These are phyloP conservation scores for Syritta pipiens DNA, from an alignment of 2,888 invertebrate genomes.

Conservation along the genomic window DNA sequence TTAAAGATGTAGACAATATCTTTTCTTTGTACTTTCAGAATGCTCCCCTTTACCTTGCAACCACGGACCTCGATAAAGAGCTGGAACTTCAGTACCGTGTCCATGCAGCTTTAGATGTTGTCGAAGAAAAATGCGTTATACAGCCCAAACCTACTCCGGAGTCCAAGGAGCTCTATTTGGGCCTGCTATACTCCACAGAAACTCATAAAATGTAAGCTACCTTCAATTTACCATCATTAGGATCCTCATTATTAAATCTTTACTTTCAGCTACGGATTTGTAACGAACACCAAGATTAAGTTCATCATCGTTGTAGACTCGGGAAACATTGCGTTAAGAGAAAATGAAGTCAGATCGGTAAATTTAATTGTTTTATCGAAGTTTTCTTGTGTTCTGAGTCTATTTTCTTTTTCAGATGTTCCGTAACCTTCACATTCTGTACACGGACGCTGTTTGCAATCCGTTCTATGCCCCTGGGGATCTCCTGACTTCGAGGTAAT, in stretches of 20 bases:
- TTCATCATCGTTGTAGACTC: conserved; percentile 96
- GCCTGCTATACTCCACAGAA: conserved; percentile 94
- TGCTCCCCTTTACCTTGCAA: conserved; percentile 92
- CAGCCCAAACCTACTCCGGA: conserved; percentile 85
- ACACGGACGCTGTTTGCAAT: conserved; percentile 96
- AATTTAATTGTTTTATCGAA: conserved; percentile 64
- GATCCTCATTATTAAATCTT: neutral
- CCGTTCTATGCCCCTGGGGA: conserved; percentile 98
- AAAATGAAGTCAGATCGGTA: conserved; percentile 96
- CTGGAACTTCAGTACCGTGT: conserved; percentile 95
- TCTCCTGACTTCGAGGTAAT: conserved; percentile 91
- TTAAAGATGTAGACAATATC: no score
- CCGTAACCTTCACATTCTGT: conserved; percentile 93
- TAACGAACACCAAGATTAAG: conserved; percentile 98
- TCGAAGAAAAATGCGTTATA: conserved; percentile 80
- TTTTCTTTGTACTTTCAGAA: conserved; percentile 83
- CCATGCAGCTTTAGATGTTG: conserved; percentile 84
- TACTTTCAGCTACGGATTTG: conserved; percentile 91
- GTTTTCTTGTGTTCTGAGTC: neutral
- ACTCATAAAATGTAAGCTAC: conserved; percentile 94
- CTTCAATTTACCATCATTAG: conserved; percentile 69
- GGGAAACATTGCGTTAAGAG: conserved; percentile 90
- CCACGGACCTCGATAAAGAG: conserved; percentile 88
- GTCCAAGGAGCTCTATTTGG: conserved; percentile 92
- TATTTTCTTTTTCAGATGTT: conserved; percentile 83